These are phyloP conservation scores for Rhinophrynus dorsalis DNA, from an alignment of 2,797 vertebrate genomes.

Conservation along the genomic window DNA sequence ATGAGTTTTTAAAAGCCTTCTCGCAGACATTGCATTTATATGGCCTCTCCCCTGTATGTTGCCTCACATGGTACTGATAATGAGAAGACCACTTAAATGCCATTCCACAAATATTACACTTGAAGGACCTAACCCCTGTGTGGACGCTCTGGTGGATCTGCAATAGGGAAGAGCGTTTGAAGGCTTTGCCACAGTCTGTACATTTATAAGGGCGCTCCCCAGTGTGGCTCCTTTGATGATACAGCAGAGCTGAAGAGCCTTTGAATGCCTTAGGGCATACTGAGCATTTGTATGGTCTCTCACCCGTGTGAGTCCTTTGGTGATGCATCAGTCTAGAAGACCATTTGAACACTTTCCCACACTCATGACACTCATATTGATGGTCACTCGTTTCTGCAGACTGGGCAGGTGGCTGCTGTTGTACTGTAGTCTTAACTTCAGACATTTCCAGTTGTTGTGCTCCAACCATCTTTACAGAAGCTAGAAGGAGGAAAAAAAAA, in stretches of 20 bases:
- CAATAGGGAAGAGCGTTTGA: conserved; percentile 88
- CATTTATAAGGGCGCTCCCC: conserved; percentile 86
- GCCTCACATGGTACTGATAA: conserved; percentile 91
- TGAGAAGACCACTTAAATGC: conserved; percentile 94
- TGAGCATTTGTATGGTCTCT: conserved; percentile 78
- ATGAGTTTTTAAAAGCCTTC: conserved; percentile 94
- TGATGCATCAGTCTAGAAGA: conserved; percentile 77
- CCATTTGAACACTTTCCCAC: conserved; percentile 81
- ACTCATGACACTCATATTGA: conserved; percentile 77
- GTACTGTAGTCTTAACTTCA: conserved; percentile 49
- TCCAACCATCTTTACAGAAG: conserved; percentile 66
- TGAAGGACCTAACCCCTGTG: conserved; percentile 86
- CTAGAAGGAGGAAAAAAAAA: background rate
- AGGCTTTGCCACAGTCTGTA: conserved; percentile 87
- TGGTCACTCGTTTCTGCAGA: conserved; percentile 52
- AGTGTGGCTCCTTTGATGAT: conserved; percentile 66
- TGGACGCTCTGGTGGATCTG: conserved; percentile 91
- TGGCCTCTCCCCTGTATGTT: conserved; percentile 90
- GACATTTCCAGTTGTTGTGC: conserved; percentile 63
- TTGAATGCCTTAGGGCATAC: conserved; percentile 65
- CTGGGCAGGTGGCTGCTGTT: conserved; percentile 59
- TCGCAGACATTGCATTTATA: conserved; percentile 87
- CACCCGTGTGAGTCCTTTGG: conserved; percentile 63
- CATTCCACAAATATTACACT: conserved; percentile 86
- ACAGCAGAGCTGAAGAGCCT: conserved; percentile 52